A percentile compares a stretch with the other conserved stretches of the same genome.
Conservation (phyloP, 2,888 invertebrate genomes). For the Calameuta pallipes region DNA sequence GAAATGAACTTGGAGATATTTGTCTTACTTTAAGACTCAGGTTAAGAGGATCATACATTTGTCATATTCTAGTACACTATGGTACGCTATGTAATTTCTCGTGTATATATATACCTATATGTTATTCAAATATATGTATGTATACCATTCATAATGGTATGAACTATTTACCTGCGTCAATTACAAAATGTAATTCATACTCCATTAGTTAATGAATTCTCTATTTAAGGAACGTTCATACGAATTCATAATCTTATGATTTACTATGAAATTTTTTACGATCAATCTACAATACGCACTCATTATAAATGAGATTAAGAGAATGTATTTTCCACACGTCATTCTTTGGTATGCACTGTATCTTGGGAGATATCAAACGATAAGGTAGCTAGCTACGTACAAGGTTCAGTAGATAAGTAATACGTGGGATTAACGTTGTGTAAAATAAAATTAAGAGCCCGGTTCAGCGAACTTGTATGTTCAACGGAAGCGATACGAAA, state of each 20-base stretch:
- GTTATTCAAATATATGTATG: not conserved
- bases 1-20: not conserved
- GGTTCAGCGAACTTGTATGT: not conserved
- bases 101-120: not conserved
- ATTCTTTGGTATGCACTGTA: not conserved
- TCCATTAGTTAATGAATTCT: not conserved
- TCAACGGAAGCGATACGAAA: not conserved
- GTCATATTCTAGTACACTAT: not conserved
- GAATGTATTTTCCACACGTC: not conserved
- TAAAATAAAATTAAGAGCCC: not conserved
- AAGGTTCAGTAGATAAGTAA: not conserved
- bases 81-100: not conserved
- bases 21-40: not conserved
- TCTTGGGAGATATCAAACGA: not conserved
- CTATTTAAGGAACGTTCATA: not conserved
- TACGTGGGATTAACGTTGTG: not conserved
- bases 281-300: not conserved
- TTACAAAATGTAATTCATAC: not conserved
- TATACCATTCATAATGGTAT: not conserved
- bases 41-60: not conserved
- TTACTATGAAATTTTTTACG: not conserved
- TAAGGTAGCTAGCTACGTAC: not conserved
- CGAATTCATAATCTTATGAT: not conserved
- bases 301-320: not conserved
- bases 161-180: not conserved